Conservation (phyloP, 2,113 vertebrate genomes). For the Cavia aperea region DNA sequence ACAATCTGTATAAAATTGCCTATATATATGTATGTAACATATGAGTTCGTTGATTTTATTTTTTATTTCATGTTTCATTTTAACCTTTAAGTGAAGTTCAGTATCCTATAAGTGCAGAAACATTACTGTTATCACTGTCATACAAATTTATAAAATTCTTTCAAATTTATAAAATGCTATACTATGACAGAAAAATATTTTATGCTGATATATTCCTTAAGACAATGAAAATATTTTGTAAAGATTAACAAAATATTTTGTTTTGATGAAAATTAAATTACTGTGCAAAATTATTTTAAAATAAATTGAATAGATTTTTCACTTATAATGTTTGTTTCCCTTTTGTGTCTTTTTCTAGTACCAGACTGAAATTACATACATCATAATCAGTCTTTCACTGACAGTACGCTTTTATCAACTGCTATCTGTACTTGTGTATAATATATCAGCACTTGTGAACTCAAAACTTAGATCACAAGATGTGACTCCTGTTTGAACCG, state of each 20-base stretch:
- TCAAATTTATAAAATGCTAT: not conserved
- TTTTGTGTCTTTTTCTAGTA: conserved; percentile 46
- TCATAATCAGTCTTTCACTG: conserved; percentile 49
- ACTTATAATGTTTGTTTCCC: conserved; percentile 22
- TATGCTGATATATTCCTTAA: not conserved
- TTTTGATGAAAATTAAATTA: conserved; percentile 3
- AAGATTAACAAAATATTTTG: conserved; percentile 12
- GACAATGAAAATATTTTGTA: not conserved
- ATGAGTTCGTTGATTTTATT: not conserved
- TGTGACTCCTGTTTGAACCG: conserved; percentile 34
- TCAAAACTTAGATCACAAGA: conserved; percentile 22
- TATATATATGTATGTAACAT: not conserved
- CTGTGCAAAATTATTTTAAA: not conserved
- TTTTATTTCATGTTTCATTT: not conserved
- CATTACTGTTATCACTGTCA: not conserved
- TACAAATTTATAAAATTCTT: not conserved
- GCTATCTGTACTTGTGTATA: not conserved
- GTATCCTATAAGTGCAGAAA: not conserved
- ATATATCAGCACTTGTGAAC: conserved; percentile 49
- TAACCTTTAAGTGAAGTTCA: not conserved
- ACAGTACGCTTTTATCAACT: conserved; percentile 56
- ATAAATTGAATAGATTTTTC: not conserved
- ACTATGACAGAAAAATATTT: not conserved
- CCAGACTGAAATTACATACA: conserved; percentile 33
- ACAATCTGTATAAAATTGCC: not conserved